phyloP scores from a whole-genome alignment of 2,113 vertebrate genomes.

The Eublepharis macularius region DNA sequence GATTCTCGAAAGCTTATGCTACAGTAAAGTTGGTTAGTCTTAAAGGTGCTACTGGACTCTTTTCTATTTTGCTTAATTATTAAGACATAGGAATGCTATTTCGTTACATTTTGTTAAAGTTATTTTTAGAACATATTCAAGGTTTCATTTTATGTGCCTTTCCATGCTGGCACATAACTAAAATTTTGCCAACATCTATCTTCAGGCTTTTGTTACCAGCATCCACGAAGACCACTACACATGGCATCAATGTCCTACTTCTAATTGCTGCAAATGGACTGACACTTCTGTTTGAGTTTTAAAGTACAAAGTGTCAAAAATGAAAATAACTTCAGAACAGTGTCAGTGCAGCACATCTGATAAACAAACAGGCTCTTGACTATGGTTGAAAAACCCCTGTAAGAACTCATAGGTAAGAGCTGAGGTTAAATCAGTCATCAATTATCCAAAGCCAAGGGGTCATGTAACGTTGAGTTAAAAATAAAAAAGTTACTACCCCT shows the following conservation, averaged over 20 bases:
- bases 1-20: too few relatives aligned
- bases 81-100: neutral
- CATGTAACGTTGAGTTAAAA: neutral
- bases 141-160: conserved; percentile 19
- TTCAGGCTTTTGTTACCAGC: neutral
- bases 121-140: neutral
- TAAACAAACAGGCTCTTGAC: too few relatives aligned
- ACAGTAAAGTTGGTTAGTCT: too few relatives aligned
- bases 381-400: neutral
- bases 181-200: conserved; percentile 1
- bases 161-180: neutral
- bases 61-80: too few relatives aligned
- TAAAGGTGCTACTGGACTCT: too few relatives aligned
- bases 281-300: neutral
- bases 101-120: neutral
- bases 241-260: neutral
- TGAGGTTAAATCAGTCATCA: neutral
- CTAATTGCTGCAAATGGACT: neutral
- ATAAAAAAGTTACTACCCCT: neutral
- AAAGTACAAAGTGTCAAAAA: neutral
- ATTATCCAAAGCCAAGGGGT: neutral
- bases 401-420: neutral
- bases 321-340: neutral
- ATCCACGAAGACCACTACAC: neutral
- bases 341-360: neutral